A percentile compares a stretch with the other conserved stretches of the same genome.
Conservation (phyloP, 2,888 invertebrate species). For the Xanthia icteritia region DNA sequence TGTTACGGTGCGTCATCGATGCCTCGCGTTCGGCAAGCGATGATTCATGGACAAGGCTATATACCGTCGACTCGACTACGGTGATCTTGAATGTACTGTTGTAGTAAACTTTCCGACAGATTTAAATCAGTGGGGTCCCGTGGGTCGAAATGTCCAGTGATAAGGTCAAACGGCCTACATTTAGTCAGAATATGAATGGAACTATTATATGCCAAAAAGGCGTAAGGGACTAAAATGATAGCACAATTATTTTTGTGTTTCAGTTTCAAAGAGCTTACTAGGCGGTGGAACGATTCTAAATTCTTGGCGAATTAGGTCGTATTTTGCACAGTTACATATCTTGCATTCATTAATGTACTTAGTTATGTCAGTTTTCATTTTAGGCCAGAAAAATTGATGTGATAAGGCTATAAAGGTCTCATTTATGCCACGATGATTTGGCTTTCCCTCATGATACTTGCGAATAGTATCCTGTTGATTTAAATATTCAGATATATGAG, state of each 20-base stretch:
- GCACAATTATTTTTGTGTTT: neutral
- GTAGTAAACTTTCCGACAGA: constrained; percentile 1
- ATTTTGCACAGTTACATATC: neutral
- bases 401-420: neutral
- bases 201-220: neutral
- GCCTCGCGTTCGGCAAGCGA: neutral
- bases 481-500: neutral
- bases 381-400: constrained; percentile 3
- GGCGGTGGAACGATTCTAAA: constrained; percentile 15
- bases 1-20: neutral
- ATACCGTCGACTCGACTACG: neutral
- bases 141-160: neutral
- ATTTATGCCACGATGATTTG: constrained; percentile 4
- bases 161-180: constrained; percentile 6
- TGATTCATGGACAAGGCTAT: neutral
- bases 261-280: neutral
- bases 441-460: constrained; percentile 1
- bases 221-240: neutral
- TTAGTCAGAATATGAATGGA: neutral
- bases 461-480: neutral
- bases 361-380: constrained; percentile 2
- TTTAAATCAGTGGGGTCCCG: constrained; percentile 1
- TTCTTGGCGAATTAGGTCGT: neutral
- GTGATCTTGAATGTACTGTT: constrained; percentile 6
- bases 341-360: constrained; percentile 3